Percentiles rank a stretch among this genome's conserved stretches.
Evolutionary conservation across 2,888 invertebrate species (phyloP).

Genomic region (Agriopis marginaria): DNA sequence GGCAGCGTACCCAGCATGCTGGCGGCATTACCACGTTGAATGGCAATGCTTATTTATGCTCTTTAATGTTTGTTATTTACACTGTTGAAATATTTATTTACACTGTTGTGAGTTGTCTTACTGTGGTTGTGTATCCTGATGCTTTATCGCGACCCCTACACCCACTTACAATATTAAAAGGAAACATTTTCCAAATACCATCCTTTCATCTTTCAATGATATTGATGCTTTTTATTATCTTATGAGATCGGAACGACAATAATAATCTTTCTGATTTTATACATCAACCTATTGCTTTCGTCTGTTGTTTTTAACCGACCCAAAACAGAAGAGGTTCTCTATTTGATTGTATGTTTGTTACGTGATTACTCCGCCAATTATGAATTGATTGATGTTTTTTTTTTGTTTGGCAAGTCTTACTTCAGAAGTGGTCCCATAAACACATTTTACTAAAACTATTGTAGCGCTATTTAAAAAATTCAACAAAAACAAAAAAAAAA

Average conservation of each 20-base stretch:
- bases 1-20: too few relatives aligned
- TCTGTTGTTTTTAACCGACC: background rate
- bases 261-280: constrained; percentile 6
- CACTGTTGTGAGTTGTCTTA: background rate
- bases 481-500: too few relatives aligned
- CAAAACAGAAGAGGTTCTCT: too few relatives aligned
- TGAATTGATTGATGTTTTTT: too few relatives aligned
- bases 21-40: too few relatives aligned
- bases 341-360: too few relatives aligned
- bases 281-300: background rate
- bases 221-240: constrained; percentile 26
- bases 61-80: background rate
- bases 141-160: constrained; percentile 9
- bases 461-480: too few relatives aligned
- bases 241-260: constrained; percentile 4
- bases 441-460: too few relatives aligned
- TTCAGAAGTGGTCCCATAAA: too few relatives aligned
- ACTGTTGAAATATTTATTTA: background rate
- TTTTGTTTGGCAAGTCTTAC: too few relatives aligned
- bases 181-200: constrained; percentile 28
- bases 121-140: constrained; percentile 4
- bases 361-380: too few relatives aligned
- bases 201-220: constrained; percentile 25
- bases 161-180: constrained; percentile 28
- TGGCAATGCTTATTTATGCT: too few relatives aligned